Evolutionary conservation across 2,888 invertebrate species (phyloP), one percentile per base, ranked within the genome.

Genomic region (Apodemia zela): DNA sequence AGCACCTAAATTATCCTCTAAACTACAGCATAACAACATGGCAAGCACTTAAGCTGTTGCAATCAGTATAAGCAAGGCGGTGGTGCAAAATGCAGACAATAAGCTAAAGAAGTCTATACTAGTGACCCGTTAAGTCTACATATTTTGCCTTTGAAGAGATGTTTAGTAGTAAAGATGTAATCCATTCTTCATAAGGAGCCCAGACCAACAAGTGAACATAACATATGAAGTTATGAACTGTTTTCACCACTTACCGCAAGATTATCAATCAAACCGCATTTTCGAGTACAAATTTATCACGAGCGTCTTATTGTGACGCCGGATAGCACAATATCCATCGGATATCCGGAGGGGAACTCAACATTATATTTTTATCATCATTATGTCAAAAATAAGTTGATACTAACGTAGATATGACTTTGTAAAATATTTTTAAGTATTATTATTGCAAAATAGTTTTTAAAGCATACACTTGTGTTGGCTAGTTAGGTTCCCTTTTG

Each of bases 361-460:
- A 89, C 89, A 87, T 89, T 87, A 90, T 89, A 90, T 89, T 90
- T 90, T 90, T 90, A 91, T 89, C 87, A 89, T 89, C 87, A 89
- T 88, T 89, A 89, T 84, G 85, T 87, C 84, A 87, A 85, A 85
- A 85, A 84, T 78, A 67, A 51, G 33, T 63, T 58, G 69, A 68
- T 67, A 67, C 67, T 47, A 66, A 49, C 70, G 62, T 79, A 80
- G 88, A 78, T 66, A 63, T 47, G 67, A n/a, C 42, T 15, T 13
- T 13, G 4, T 42, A 42, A 42, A 38, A 13, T 38, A 38, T 13
- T 38, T 11, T 33, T 7, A 1, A 0, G 4, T n/a, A 29, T 3
- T 29, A 29, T 29, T 6, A 6, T 29, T 29, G 0, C 4, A 29
- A 29, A 29, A 29, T 29, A 29, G 4, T 3, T 29, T 29, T 3